Percentiles rank a stretch among this genome's conserved stretches.
These are phyloP conservation scores for Perizoma flavofasciatum DNA, from an alignment of 2,888 invertebrate genomes.

Conservation along the genomic window DNA sequence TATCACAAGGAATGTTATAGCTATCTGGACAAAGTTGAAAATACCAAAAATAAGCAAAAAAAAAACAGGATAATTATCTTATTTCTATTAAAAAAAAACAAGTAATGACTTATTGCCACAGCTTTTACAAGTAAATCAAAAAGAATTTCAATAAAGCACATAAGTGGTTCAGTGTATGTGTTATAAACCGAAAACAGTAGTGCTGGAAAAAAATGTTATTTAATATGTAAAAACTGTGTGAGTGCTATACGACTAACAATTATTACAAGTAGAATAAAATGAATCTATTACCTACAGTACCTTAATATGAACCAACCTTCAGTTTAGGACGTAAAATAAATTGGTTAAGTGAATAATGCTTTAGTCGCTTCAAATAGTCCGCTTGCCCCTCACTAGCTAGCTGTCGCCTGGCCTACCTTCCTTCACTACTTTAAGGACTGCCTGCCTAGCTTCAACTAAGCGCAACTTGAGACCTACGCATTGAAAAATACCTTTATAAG, in stretches of 20 bases:
- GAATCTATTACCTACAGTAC: conserved; percentile 68
- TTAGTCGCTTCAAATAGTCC: conserved; percentile 69
- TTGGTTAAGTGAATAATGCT: conserved; percentile 54
- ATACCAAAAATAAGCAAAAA: conserved; percentile 48
- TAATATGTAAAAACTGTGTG: conserved; percentile 75
- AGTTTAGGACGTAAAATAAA: conserved; percentile 57
- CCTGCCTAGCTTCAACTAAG: conserved; percentile 82
- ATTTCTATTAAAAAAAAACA: conserved; percentile 54
- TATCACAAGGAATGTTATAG: conserved; percentile 62
- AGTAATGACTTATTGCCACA: conserved; percentile 58
- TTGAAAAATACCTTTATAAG: conserved; percentile 70
- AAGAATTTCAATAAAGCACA: conserved; percentile 38
- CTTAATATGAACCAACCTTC: conserved; percentile 70
- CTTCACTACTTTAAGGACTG: conserved; percentile 70
- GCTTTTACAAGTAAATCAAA: conserved; percentile 55
- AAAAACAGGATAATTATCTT: conserved; percentile 56
- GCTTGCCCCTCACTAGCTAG: conserved; percentile 77
- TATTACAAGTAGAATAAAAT: conserved; percentile 49
- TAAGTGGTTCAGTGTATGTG: conserved; percentile 29
- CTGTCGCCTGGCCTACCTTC: conserved; percentile 70
- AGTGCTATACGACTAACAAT: conserved; percentile 62
- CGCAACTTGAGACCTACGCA: conserved; percentile 80
- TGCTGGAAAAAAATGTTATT: conserved; percentile 46
- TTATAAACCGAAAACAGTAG: conserved; percentile 36
- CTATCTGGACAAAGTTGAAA: conserved; percentile 50